Percentiles rank a stretch among this genome's conserved stretches.
Conservation (phyloP, 2,888 invertebrate species). For the Cremastinae sp. region DNA sequence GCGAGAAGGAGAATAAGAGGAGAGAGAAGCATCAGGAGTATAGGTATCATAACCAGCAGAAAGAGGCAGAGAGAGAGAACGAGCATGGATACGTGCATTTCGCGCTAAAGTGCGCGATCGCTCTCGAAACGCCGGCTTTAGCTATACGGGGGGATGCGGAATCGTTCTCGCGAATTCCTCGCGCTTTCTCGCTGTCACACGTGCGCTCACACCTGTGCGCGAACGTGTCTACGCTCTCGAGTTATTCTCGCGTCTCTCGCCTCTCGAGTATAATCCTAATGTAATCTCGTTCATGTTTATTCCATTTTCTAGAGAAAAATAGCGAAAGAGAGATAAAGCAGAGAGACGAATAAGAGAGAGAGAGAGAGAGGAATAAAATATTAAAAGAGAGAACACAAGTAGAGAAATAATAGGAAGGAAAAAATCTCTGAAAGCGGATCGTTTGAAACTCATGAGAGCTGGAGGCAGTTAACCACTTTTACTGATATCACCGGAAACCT, state of each 20-base stretch:
- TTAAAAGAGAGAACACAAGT: too few species aligned
- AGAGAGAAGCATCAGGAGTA: too few species aligned
- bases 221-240: neutral
- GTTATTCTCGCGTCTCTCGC: slow-evolving; percentile 33
- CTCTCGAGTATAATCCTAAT: slow-evolving; percentile 56
- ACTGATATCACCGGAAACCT: too few species aligned
- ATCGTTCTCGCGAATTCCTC: slow-evolving; percentile 31
- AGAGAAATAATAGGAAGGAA: too few species aligned
- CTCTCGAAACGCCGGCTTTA: slow-evolving; percentile 53
- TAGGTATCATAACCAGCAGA: too few species aligned
- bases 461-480: too few species aligned
- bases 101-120: slow-evolving; percentile 53
- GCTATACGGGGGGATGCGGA: slow-evolving; percentile 49
- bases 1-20: neutral
- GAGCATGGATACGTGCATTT: slow-evolving; percentile 36
- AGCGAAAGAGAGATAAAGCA: slow-evolving; percentile 37
- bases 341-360: slow-evolving; percentile 8
- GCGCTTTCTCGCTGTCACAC: slow-evolving; percentile 41
- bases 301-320: slow-evolving; percentile 46
- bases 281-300: slow-evolving; percentile 57
- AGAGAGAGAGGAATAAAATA: too few species aligned
- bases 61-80: slow-evolving; percentile 23
- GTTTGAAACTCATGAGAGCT: too few species aligned
- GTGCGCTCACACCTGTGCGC: neutral
- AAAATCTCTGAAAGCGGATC: too few species aligned